Evolutionary conservation across 2,888 invertebrate species (phyloP).

Genomic region (Acronicta psi): DNA sequence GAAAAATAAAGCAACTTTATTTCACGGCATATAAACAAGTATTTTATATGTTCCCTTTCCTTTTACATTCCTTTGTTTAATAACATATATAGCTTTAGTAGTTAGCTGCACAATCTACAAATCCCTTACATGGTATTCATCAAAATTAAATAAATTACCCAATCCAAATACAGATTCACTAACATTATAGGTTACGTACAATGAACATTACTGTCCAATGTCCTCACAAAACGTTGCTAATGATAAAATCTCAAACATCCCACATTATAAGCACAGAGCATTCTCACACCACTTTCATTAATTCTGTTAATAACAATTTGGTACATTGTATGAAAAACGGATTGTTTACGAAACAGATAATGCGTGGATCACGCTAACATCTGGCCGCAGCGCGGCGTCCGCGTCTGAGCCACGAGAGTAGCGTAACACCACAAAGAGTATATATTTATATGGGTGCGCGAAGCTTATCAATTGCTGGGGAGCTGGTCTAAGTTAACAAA

Average conservation of each 20-base stretch:
- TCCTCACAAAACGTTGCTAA: conserved; percentile 12
- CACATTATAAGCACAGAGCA: conserved; percentile 19
- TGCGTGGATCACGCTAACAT: conserved; percentile 57
- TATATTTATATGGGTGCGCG: conserved; percentile 59
- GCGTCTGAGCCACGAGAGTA: conserved; percentile 44
- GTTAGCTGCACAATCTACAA: background rate
- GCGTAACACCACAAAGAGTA: conserved; percentile 56
- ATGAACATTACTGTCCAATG: background rate
- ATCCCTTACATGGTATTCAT: background rate
- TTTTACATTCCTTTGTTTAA: background rate
- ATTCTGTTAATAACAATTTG: conserved; percentile 17
- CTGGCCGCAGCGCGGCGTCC: conserved; percentile 54
- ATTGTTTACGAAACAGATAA: conserved; percentile 44
- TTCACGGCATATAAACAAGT: background rate
- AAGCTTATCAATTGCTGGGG: conserved; percentile 69
- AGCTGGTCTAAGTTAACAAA: conserved; percentile 37
- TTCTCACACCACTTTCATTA: conserved; percentile 41
- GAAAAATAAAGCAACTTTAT: background rate
- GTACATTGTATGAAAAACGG: conserved; percentile 33
- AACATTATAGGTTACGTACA: too few relatives aligned
- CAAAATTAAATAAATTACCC: background rate
- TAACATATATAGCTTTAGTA: background rate
- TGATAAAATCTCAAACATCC: conserved; percentile 19
- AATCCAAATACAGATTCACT: conserved; percentile 21
- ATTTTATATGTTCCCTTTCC: too few relatives aligned